Conservation (phyloP, 2,888 invertebrate genomes). For the Trichacis sp. region DNA sequence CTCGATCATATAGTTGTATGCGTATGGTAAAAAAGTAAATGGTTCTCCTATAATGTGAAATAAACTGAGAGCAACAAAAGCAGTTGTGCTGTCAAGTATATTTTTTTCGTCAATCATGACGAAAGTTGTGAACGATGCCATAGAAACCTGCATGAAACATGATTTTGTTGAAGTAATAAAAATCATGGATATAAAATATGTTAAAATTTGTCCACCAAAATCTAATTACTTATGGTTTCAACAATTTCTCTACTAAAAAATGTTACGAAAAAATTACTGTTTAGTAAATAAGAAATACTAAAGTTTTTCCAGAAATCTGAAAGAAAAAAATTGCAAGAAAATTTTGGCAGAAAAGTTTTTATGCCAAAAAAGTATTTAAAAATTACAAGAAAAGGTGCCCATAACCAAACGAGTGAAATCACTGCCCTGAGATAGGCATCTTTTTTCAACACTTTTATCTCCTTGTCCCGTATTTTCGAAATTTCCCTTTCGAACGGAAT, state of each 20-base stretch:
- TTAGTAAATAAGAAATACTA: no score
- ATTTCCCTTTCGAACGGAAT: constrained; percentile 92
- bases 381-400: constrained; percentile 91
- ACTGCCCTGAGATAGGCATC: constrained; percentile 91
- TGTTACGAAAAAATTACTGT: no score
- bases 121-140: constrained; percentile 90
- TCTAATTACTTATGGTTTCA: no score
- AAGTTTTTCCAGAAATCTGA: no score
- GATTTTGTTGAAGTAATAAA: no score
- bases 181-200: no score
- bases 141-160: constrained; percentile 86
- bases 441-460: constrained; percentile 88
- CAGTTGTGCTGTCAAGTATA: constrained; percentile 87
- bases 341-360: no score
- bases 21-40: constrained; percentile 95
- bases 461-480: constrained; percentile 86
- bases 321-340: no score
- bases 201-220: no score
- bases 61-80: constrained; percentile 96
- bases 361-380: neutral
- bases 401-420: constrained; percentile 93
- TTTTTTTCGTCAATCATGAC: constrained; percentile 87
- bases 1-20: constrained; percentile 92
- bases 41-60: constrained; percentile 98
- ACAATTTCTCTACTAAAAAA: no score